These are phyloP conservation scores for Vanessa atalanta DNA, from an alignment of 1,140 invertebrate species.

Conservation along the genomic window DNA sequence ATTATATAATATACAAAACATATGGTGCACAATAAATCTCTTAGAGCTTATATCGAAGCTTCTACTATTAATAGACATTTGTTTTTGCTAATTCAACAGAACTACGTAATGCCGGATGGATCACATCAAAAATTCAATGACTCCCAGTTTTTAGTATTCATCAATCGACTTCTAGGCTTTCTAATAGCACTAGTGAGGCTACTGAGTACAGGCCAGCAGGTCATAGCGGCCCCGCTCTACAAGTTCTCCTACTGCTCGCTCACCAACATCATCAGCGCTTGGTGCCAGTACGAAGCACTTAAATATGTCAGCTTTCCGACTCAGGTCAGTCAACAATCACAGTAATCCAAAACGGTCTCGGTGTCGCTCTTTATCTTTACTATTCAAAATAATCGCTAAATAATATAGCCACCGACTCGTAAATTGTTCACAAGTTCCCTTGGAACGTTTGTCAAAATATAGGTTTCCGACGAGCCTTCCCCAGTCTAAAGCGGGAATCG, in stretches of 20 bases:
- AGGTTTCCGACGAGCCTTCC: too few species aligned
- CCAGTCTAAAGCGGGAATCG: too few species aligned
- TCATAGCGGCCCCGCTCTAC: constrained; percentile 93
- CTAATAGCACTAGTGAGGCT: constrained; percentile 73
- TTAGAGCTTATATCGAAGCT: neutral
- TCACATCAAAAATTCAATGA: constrained; percentile 89
- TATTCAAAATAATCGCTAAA: too few species aligned
- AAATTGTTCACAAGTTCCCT: too few species aligned
- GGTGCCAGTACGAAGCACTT: constrained; percentile 99
- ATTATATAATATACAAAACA: too few species aligned
- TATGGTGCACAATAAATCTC: too few species aligned
- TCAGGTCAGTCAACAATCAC: constrained; percentile 85
- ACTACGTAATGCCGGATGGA: constrained; percentile 83
- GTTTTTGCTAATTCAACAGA: constrained; percentile 65
- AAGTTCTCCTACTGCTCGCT: constrained; percentile 98
- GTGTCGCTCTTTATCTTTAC: too few species aligned
- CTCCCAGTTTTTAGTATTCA: constrained; percentile 97
- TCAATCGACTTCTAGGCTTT: constrained; percentile 94
- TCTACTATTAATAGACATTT: neutral
- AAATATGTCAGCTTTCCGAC: constrained; percentile 99
- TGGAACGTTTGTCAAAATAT: too few species aligned
- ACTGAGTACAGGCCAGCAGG: constrained; percentile 83
- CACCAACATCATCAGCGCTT: constrained; percentile 98
- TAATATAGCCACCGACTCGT: too few species aligned
- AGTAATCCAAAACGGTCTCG: too few species aligned